phyloP scores from a whole-genome alignment of 2,797 vertebrate genomes.

The Enteromius trimaculatus region DNA sequence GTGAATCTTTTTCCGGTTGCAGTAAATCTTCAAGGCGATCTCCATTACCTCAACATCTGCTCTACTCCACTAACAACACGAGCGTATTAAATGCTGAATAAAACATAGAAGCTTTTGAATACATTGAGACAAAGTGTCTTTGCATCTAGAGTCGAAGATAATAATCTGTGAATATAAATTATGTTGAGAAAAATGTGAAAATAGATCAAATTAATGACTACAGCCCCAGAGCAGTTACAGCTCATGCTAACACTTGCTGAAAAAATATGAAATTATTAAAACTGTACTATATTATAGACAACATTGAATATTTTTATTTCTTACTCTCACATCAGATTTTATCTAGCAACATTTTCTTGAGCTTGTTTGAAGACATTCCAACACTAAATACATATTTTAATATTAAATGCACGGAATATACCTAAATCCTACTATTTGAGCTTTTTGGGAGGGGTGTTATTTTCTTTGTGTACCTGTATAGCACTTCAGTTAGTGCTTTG shows the following conservation, averaged over 20 bases:
- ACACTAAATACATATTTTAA: neutral
- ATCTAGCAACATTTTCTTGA: neutral
- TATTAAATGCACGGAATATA: neutral
- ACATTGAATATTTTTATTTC: no score
- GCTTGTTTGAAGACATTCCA: neutral
- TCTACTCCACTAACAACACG: neutral
- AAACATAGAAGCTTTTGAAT: neutral
- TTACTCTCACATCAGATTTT: neutral
- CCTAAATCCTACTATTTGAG: neutral
- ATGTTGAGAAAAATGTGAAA: neutral
- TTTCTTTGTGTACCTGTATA: neutral
- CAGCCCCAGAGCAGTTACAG: neutral
- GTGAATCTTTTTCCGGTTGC: neutral
- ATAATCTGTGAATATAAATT: neutral
- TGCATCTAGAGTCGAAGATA: neutral
- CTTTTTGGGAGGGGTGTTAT: neutral
- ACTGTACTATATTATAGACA: neutral
- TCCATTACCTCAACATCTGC: neutral
- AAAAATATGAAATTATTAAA: neutral
- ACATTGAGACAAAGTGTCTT: neutral
- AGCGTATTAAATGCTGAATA: slow-evolving; percentile 9
- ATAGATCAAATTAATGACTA: neutral
- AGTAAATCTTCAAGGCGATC: neutral
- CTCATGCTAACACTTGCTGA: neutral
- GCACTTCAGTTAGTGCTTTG: neutral